These are phyloP conservation scores for Alectura lathami DNA, from an alignment of 2,113 vertebrate genomes.

Conservation along the genomic window DNA sequence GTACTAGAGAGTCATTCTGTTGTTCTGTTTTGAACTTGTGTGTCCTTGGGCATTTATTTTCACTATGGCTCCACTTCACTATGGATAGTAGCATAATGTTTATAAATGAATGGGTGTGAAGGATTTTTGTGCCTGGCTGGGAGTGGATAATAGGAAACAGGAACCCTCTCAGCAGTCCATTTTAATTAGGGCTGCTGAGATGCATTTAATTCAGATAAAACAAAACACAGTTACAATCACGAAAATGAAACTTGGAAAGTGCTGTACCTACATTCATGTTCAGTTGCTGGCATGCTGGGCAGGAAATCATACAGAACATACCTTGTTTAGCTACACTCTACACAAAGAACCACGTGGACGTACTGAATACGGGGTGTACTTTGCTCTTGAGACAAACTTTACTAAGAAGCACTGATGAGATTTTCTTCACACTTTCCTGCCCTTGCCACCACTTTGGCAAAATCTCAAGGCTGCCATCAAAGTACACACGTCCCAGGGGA, in stretches of 20 bases:
- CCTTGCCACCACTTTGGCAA: neutral
- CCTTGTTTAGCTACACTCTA: neutral
- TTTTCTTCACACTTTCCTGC: neutral
- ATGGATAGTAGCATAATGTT: neutral
- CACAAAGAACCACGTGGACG: neutral
- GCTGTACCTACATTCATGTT: neutral
- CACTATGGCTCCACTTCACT: neutral
- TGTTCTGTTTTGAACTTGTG: neutral
- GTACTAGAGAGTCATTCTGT: neutral
- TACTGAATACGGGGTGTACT: neutral
- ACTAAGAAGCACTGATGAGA: neutral
- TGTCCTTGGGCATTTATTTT: neutral
- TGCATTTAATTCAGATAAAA: neutral
- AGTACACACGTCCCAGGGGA: fast-evolving
- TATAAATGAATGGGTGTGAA: neutral
- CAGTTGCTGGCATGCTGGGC: neutral
- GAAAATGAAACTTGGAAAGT: neutral
- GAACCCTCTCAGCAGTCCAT: neutral
- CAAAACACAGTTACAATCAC: neutral
- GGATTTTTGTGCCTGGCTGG: neutral
- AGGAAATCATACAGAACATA: neutral
- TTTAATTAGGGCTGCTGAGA: neutral
- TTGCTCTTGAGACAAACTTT: neutral
- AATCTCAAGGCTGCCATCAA: neutral
- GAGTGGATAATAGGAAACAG: neutral